Evolutionary conservation across 2,888 invertebrate genomes (phyloP).

Genomic region (Cosmia trapezina): DNA sequence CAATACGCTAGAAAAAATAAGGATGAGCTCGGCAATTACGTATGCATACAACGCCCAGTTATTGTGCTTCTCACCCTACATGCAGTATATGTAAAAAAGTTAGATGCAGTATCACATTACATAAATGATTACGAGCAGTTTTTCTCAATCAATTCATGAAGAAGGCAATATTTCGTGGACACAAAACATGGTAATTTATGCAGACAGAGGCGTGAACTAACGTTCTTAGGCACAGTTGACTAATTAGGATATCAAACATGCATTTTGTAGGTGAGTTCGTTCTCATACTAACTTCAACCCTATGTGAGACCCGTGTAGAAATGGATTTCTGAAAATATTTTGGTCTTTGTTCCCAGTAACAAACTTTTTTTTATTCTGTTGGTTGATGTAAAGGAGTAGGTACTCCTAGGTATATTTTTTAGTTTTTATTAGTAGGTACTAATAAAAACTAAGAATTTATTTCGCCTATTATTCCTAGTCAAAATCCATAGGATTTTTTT

Average conservation of each 20-base stretch:
- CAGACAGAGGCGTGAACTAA: conserved; percentile 29
- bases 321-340: neutral
- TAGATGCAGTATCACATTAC: conserved; percentile 54
- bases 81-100: conserved; percentile 22
- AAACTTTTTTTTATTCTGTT: neutral
- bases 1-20: neutral
- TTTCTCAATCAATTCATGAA: conserved; percentile 47
- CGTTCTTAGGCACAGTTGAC: conserved; percentile 2
- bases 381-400: too few relatives aligned
- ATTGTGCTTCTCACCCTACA: conserved; percentile 44
- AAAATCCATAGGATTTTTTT: too few relatives aligned
- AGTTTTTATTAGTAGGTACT: too few relatives aligned
- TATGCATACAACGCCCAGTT: neutral
- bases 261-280: neutral
- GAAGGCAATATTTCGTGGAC: conserved; percentile 17
- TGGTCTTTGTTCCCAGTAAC: neutral
- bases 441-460: neutral
- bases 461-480: too few relatives aligned
- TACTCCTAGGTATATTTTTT: too few relatives aligned
- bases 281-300: neutral
- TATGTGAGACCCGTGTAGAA: neutral
- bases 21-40: neutral
- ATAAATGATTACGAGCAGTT: conserved; percentile 40
- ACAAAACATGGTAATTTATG: conserved; percentile 34
- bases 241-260: conserved; percentile 14